A percentile compares a stretch with the other conserved stretches of the same genome.
These are phyloP conservation scores for Aquatica leii DNA, from an alignment of 2,888 invertebrate genomes.

Conservation along the genomic window DNA sequence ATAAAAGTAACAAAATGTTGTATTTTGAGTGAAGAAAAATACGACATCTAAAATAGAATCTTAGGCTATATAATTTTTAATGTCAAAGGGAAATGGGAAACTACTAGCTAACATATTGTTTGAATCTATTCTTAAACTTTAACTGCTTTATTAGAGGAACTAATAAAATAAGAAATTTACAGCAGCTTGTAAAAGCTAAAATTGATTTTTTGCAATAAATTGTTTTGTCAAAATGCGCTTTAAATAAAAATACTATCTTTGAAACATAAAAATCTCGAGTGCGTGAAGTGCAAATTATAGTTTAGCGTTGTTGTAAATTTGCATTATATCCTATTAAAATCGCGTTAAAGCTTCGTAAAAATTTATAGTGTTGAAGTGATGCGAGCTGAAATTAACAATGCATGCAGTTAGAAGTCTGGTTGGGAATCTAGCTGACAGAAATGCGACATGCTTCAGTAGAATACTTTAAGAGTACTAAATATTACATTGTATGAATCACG, in stretches of 20 bases:
- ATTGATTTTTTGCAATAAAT: too few relatives aligned
- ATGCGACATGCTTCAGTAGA: conserved; percentile 10
- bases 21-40: too few relatives aligned
- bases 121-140: not conserved
- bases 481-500: conserved; percentile 29
- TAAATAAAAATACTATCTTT: too few relatives aligned
- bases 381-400: conserved; percentile 21
- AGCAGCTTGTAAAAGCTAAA: not conserved
- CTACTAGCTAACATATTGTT: not conserved
- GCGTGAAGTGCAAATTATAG: too few relatives aligned
- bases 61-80: not conserved
- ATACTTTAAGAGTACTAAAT: conserved; percentile 20
- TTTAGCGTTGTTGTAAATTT: conserved; percentile 21
- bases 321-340: conserved; percentile 21
- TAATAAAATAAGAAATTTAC: not conserved
- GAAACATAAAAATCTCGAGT: too few relatives aligned
- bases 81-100: not conserved
- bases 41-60: not conserved
- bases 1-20: too few relatives aligned
- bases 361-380: conserved; percentile 22
- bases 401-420: conserved; percentile 15
- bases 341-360: conserved; percentile 23
- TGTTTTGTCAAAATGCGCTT: too few relatives aligned
- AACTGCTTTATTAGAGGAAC: not conserved
- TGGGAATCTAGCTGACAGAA: conserved; percentile 15